Evolutionary conservation across 2,888 invertebrate species (phyloP).

Genomic region (Apodemia hepburni): DNA sequence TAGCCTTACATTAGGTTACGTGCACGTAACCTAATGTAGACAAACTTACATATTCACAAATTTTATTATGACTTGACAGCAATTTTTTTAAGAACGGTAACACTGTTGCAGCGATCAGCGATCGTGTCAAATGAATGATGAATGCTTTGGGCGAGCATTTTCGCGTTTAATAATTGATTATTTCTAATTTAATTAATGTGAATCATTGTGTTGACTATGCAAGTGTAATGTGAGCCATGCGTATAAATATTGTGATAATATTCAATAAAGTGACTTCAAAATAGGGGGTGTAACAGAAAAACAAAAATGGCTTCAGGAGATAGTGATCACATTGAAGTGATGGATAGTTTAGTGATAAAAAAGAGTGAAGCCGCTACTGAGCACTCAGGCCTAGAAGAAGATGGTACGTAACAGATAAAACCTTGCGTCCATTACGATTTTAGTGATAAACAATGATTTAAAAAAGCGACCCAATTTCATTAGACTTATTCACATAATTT

Average conservation of each 20-base stretch:
- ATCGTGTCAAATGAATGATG: constrained; percentile 73
- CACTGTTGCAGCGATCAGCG: constrained; percentile 61
- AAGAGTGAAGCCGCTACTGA: constrained; percentile 81
- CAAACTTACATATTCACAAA: too few species aligned
- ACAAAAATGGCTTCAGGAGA: constrained; percentile 91
- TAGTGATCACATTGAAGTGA: constrained; percentile 88
- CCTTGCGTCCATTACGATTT: not conserved
- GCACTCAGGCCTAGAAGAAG: constrained; percentile 81
- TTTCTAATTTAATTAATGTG: constrained; percentile 76
- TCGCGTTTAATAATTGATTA: constrained; percentile 76
- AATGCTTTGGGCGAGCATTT: constrained; percentile 68
- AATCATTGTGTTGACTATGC: constrained; percentile 65
- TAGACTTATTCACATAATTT: constrained; percentile 48
- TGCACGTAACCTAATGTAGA: too few species aligned
- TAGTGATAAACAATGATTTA: not conserved
- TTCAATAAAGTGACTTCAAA: constrained; percentile 58
- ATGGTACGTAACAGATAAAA: constrained; percentile 62
- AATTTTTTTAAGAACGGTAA: constrained; percentile 39
- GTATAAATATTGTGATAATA: constrained; percentile 59
- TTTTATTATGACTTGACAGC: not conserved
- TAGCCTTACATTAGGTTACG: too few species aligned
- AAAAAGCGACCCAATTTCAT: constrained; percentile 39
- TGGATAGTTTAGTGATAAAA: constrained; percentile 83
- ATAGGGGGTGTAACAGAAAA: constrained; percentile 70
- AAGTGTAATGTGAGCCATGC: constrained; percentile 72